Evolutionary conservation across 2,797 vertebrate genomes (phyloP), one percentile per base, ranked within the genome.

Genomic region (Philypnodon macrostomus): DNA sequence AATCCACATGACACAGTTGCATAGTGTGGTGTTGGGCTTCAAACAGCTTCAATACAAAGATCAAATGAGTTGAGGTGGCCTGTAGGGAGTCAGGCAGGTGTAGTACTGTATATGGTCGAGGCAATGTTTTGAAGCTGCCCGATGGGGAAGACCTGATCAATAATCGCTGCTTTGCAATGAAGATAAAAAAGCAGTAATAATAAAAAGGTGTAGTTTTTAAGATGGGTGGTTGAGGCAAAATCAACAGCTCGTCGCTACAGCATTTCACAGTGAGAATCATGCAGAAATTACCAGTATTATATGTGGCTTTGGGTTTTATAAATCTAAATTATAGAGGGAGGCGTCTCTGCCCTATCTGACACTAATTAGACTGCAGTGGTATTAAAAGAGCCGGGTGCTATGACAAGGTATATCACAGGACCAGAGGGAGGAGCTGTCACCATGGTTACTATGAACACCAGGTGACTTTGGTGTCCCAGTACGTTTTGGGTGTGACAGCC

Each of bases 221-320:
- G n/a, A n/a, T n/a, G n/a, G n/a, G n/a, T n/a, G n/a, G n/a, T n/a
- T n/a, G 61, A 51, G 70, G 67, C 85, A 82, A 89, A 85, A 80
- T 80, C 74, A 79, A 77, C 82, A 88, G 76, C 87, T 82, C 84
- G 81, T 81, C 36, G 40, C 53, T 63, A 62, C 46, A 79, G 79
- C 69, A 54, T 48, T 14, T 35, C 74, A 48, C 63, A 61, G 67
- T 37, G 16, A 61, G 72, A 40, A 38, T 3, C 21, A 23, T 4
- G 26, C 26, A n/a, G n/a, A n/a, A n/a, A n/a, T n/a, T n/a, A n/a
- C n/a, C n/a, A n/a, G n/a, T n/a, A n/a, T n/a, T n/a, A n/a, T n/a
- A 8, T 10, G 1, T 4, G 21, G 21, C 7, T 8, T 29, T 36
- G 23, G 18, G 19, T 39, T 56, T 64, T 46, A 45, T 55, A 45